These are phyloP conservation scores for Rhinoptilus africanus DNA, from an alignment of 2,113 vertebrate species.

Conservation along the genomic window DNA sequence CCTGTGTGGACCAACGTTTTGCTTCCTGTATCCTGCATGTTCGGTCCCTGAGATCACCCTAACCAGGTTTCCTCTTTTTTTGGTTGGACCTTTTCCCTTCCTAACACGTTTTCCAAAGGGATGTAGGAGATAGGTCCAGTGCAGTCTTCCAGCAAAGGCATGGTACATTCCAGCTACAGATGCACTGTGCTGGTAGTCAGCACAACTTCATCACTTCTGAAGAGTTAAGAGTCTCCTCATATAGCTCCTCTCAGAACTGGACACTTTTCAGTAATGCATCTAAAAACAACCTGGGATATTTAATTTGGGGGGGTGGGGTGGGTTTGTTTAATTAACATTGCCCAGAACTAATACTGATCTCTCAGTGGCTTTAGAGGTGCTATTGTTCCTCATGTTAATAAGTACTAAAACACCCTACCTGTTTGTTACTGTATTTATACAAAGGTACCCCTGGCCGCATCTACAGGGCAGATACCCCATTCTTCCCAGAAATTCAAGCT, in stretches of 20 bases:
- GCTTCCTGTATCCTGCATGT: constrained; percentile 29
- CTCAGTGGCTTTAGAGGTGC: neutral
- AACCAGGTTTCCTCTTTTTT: constrained; percentile 67
- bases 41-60: constrained; percentile 67
- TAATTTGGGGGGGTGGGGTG: neutral
- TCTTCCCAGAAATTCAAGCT: neutral
- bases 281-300: neutral
- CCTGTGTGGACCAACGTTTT: neutral
- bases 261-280: neutral
- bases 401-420: neutral
- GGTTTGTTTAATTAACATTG: neutral
- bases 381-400: neutral
- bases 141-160: constrained; percentile 64
- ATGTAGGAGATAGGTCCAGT: neutral
- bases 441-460: neutral
- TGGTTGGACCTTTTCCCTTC: constrained; percentile 46
- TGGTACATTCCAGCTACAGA: constrained; percentile 38
- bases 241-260: neutral
- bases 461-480: neutral
- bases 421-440: neutral
- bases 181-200: neutral
- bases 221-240: neutral
- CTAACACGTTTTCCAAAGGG: neutral
- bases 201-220: neutral
- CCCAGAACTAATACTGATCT: neutral